Evolutionary conservation across 2,888 invertebrate genomes (phyloP), one percentile per base, ranked within the genome.

Genomic region (Macroteleia sp.): DNA sequence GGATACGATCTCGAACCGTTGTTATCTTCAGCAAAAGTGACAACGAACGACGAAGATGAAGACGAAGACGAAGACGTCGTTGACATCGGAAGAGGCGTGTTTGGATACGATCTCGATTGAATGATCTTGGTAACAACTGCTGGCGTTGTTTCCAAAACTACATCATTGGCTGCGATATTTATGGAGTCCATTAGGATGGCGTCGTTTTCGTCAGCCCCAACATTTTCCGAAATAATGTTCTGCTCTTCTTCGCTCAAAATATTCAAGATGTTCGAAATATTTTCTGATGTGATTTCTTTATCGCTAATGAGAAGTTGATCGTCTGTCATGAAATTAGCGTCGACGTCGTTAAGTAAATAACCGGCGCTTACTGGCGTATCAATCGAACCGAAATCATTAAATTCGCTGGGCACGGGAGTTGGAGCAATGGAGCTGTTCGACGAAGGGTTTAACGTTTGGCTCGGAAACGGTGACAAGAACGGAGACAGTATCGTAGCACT

Each of bases 1-100:
- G 96, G 96, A 91, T 96, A 96, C 0, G 96, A 96, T 87, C 95
- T 94, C 10, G 95, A 95, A 1, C 87, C 88, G 57, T 87, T 88
- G 57, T 86, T 87, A 17, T 90, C 89, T 19, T 91, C 90, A 1
- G 86, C 73, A 30, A 86, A 88, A n/a, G 86, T 81, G 8, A 85
- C 71, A 6, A 85, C 79, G 42, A 85, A 89, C 3, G 78, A 80
- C 16, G 82, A 83, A 10, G 80, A 74, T 3, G 79, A 61, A 1
- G 75, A 67, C 3, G 75, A 59, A 3, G 70, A 66, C 14, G 79
- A 56, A 14, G 66, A 54, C 4, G 80, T 61, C n/a, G 85, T 79
- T 25, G 86, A 83, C 25, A 86, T 69, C n/a, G 91, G 90, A 59
- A 90, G 67, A 3, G 91, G 92, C 6, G 91, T 91, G 62, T 91